These are phyloP conservation scores for Ferrisia virgata DNA, from an alignment of 2,888 invertebrate species.

Conservation along the genomic window DNA sequence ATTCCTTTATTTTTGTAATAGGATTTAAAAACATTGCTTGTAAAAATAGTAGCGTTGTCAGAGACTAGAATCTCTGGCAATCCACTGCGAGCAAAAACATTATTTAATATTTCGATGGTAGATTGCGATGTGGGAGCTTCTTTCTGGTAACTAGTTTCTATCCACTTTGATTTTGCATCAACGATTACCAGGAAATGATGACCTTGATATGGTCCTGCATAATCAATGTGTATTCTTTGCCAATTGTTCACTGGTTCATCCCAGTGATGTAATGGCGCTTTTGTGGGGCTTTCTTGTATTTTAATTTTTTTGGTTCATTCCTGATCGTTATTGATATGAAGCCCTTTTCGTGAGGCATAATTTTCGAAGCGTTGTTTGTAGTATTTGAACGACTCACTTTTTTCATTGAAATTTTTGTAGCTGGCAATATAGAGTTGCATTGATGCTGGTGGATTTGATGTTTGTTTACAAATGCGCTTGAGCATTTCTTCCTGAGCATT, in stretches of 20 bases:
- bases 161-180: slow-evolving; percentile 40
- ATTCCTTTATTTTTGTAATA: slow-evolving; percentile 47
- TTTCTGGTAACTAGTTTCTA: slow-evolving; percentile 22
- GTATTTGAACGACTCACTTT: background rate
- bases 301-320: no score
- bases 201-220: slow-evolving; percentile 36
- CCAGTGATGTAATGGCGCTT: slow-evolving; percentile 12
- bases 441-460: no score
- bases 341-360: background rate
- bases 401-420: background rate
- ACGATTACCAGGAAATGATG: slow-evolving; percentile 38
- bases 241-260: background rate
- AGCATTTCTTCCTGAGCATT: no score
- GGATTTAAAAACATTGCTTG: slow-evolving; percentile 48
- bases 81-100: slow-evolving; percentile 49
- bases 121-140: background rate
- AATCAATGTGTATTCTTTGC: slow-evolving; percentile 44
- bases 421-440: no score
- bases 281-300: background rate
- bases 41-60: slow-evolving; percentile 49
- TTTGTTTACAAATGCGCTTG: no score
- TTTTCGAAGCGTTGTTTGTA: background rate
- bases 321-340: background rate
- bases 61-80: slow-evolving; percentile 48
- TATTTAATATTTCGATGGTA: slow-evolving; percentile 47